Percentiles rank a stretch among this genome's conserved stretches.
These are phyloP conservation scores for Linyphia triangularis DNA, from an alignment of 2,888 invertebrate genomes.

Conservation along the genomic window DNA sequence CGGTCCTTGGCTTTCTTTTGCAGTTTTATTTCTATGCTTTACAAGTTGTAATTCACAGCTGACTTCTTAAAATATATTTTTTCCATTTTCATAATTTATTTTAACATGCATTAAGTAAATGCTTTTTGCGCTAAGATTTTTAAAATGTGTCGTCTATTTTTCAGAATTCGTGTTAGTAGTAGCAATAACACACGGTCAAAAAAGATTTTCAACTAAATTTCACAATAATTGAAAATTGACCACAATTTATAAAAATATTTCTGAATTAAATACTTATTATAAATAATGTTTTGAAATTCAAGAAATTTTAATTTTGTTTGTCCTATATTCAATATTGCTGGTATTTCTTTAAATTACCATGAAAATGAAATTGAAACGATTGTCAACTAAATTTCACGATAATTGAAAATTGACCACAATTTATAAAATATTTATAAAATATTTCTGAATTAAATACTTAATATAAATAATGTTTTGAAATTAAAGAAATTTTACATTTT, in stretches of 20 bases:
- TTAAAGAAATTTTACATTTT: not conserved
- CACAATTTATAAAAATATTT: not conserved
- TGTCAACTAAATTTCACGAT: not conserved
- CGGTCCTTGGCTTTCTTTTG: not conserved
- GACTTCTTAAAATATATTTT: not conserved
- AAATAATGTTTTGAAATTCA: not conserved
- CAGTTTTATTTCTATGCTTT: not conserved
- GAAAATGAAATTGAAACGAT: not conserved
- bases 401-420: not conserved
- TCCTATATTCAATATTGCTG: not conserved
- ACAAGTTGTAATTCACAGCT: not conserved
- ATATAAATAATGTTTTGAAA: not conserved
- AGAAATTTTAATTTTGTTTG: not conserved
- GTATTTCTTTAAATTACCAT: not conserved
- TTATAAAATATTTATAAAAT: not conserved
- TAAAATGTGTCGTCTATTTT: too few relatives aligned
- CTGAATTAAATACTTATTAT: not conserved
- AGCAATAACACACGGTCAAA: too few relatives aligned
- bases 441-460: not conserved
- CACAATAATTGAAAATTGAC: not conserved
- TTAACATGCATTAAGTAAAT: not conserved
- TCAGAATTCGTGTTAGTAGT: too few relatives aligned
- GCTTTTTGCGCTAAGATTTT: too few relatives aligned
- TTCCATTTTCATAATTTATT: conserved; percentile 1
- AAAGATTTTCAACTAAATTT: not conserved